Base-by-base conservation (phyloP, 2,888 invertebrate genomes). In the Podotricha telesiphe region DNA sequence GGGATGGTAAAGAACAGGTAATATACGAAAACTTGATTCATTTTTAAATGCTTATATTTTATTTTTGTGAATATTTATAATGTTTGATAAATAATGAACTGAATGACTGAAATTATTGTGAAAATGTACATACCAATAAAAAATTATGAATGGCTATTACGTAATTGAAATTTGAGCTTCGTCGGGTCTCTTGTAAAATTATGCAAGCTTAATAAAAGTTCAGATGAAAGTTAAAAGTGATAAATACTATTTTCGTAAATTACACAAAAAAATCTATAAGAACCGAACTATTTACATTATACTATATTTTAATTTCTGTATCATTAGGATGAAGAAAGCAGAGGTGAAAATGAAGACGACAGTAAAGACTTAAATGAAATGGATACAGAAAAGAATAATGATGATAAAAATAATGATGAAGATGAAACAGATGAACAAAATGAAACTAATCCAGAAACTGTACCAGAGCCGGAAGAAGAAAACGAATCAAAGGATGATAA, bases 331-430 rank as follows among this genome's bases (percentile, higher is more conserved):
- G 63, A 61, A 64, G 51, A 74, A 65, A 58, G 55, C 28, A 69
- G 77, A 61, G 77, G 80, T 15, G 73, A 75, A 58, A 73, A 58
- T 15, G 67, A 65, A 15, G 48, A 67, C 69, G 70, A 74, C 1
- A 68, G 79, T 28, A 77, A 79, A 15, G 77, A 79, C n/a, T 78
- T 80, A 45, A 74, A 80, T 40, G 74, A 79, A 28, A 67, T 74
- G 2, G 65, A 68, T 10, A 4, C 20, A 48, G 20, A 62, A 37
- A 34, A 50, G 17, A 67, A 93, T 65, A 85, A 89, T 42, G 88
- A 92, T 0, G 48, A 50, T 19, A 37, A 17, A 34, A 94, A 94
- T 70, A 89, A 93, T 51, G 94, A 95, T 74, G 94, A 95, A 76
- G 95, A 76, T 47, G 70, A 77, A 62, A 73, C 76, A 19, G 75